Evolutionary conservation across 2,888 invertebrate species (phyloP).

Genomic region (Mallateleia sp.): DNA sequence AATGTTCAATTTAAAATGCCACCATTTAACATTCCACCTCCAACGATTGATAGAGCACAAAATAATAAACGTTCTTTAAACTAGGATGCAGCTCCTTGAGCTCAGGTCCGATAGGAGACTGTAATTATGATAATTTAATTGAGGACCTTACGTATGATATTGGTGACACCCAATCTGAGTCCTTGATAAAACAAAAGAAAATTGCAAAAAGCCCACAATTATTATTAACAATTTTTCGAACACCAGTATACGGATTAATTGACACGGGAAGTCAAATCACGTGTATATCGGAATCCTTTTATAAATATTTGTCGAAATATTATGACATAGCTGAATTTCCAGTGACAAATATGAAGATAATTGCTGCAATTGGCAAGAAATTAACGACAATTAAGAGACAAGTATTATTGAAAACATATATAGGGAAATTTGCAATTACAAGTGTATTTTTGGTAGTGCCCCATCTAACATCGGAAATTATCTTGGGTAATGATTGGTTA

Average conservation of each 20-base stretch:
- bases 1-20: too few species aligned
- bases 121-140: neutral
- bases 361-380: too few species aligned
- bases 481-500: neutral
- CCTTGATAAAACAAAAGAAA: too few species aligned
- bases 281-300: neutral
- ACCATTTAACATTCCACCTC: too few species aligned
- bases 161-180: too few species aligned
- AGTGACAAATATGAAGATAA: neutral
- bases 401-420: neutral
- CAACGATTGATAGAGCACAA: too few species aligned
- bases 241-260: neutral
- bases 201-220: conserved; percentile 5
- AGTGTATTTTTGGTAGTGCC: neutral
- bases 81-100: neutral
- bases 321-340: conserved; percentile 10
- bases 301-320: neutral
- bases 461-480: neutral
- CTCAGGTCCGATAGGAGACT: neutral
- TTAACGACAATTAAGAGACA: neutral
- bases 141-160: neutral
- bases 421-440: neutral
- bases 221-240: neutral
- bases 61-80: too few species aligned
- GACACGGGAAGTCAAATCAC: neutral